Base-by-base conservation (phyloP, 1,140 invertebrate species). In the Brevipalpus yothersi region DNA sequence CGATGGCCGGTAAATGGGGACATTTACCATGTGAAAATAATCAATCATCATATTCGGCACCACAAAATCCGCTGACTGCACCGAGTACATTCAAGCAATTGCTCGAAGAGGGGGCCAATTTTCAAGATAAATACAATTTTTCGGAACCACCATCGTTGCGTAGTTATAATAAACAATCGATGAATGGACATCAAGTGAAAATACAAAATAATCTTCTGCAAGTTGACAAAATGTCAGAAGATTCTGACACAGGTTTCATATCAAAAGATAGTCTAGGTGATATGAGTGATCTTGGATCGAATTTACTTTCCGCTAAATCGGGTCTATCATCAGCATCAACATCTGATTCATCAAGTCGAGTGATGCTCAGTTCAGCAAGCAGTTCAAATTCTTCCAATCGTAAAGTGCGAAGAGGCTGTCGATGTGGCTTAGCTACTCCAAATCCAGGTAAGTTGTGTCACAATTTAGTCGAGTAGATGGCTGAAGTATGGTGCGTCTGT, bases 391-490 rank as follows among this genome's bases (percentile, higher is more conserved):
- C 13, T 7, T 47, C 31, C 2, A 31, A 31, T 31, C 31, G 31
- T 31, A 31, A 31, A 31, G 31, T 31, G 10, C 23, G 31, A 21
- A 31, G 31, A 57, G 84, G 84, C 12, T 92, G 87, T 70, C 75
- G 86, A 62, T 91, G 87, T 76, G 87, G 87, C n/a, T 85, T 86
- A 72, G 84, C 85, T 17, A 86, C 86, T 1, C 77, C 82, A 10
- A 81, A 80, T 61, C 86, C 86, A 13, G 86, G 85, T 12, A 90
- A 88, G 70, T 70, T 90, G 31, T 31, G 17, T 15, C 1, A 15
- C 13, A 47, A 47, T 13, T 15, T 47, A 47, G 7, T 47, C 17
- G 45, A 47, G 13, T 15, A 47, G 17, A 13, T 15, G 17, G 45
- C 13, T 47, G 17, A 47, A 31, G 31, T 31, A 31, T 5, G 5